Evolutionary conservation across 2,888 invertebrate species (phyloP).

Genomic region (Ophion slaviceki): DNA sequence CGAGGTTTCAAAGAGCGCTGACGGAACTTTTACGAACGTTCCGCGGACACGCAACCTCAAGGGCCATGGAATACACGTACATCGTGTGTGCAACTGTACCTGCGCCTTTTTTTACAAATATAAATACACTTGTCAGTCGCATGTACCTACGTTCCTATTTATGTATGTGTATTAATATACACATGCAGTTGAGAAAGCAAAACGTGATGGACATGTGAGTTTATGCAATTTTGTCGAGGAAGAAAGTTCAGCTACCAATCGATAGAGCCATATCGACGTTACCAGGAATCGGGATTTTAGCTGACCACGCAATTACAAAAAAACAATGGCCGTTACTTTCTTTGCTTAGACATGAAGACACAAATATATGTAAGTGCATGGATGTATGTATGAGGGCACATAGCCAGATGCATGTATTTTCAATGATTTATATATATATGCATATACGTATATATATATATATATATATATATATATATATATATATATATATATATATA

Average conservation of each 20-base stretch:
- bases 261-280: slow-evolving; percentile 41
- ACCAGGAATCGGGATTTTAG: slow-evolving; percentile 53
- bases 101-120: background rate
- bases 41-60: slow-evolving; percentile 44
- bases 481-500: no score
- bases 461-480: no score
- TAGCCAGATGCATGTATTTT: background rate
- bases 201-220: slow-evolving; percentile 5
- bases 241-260: slow-evolving; percentile 34
- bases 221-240: slow-evolving; percentile 2
- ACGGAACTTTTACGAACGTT: slow-evolving; percentile 42
- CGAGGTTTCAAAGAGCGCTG: slow-evolving; percentile 41
- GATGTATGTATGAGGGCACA: background rate
- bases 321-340: slow-evolving; percentile 38
- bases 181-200: slow-evolving; percentile 3
- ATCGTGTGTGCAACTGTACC: slow-evolving; percentile 17
- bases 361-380: background rate
- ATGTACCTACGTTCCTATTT: background rate
- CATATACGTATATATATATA: no score
- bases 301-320: slow-evolving; percentile 46
- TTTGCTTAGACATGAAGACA: background rate
- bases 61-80: slow-evolving; percentile 16
- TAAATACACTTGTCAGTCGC: background rate
- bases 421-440: no score
- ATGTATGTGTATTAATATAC: background rate